phyloP scores from a whole-genome alignment of 1,140 invertebrate genomes.

The Drosophila paulistorum region DNA sequence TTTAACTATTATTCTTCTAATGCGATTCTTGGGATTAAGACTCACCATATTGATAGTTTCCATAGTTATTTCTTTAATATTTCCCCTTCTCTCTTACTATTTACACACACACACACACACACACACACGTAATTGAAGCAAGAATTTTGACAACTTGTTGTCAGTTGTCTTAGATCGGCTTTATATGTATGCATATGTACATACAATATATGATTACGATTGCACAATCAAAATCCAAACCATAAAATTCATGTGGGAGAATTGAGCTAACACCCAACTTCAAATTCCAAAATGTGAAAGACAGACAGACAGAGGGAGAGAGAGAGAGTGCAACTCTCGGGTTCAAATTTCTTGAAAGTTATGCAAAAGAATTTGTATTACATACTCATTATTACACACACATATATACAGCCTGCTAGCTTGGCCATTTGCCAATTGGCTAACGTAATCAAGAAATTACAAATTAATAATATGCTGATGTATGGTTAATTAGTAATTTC shows the following conservation, averaged over 20 bases:
- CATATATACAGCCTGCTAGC: background rate
- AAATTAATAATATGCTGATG: conserved; percentile 38
- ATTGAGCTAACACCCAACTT: background rate
- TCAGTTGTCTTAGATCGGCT: conserved; percentile 5
- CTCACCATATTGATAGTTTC: background rate
- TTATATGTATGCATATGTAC: background rate
- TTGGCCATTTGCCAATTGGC: conserved; percentile 6
- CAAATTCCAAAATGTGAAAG: background rate
- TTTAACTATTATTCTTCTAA: too few species aligned
- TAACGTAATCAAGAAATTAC: conserved; percentile 23
- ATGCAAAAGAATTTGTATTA: conserved; percentile 10
- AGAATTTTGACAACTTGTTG: conserved; percentile 13
- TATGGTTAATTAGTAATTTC: conserved; percentile 55
- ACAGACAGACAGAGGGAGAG: background rate
- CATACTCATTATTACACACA: background rate
- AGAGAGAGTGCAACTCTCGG: background rate
- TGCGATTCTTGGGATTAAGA: too few species aligned
- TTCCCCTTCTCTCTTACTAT: background rate
- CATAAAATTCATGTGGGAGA: conserved; percentile 3
- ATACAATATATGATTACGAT: background rate
- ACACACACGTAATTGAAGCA: background rate
- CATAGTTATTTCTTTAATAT: background rate
- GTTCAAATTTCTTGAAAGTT: conserved; percentile 1
- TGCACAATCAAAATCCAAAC: conserved; percentile 2
- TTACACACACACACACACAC: background rate